Percentiles rank a stretch among this genome's conserved stretches.
Conservation (phyloP, 1,140 invertebrate genomes). For the Anastrepha obliqua region DNA sequence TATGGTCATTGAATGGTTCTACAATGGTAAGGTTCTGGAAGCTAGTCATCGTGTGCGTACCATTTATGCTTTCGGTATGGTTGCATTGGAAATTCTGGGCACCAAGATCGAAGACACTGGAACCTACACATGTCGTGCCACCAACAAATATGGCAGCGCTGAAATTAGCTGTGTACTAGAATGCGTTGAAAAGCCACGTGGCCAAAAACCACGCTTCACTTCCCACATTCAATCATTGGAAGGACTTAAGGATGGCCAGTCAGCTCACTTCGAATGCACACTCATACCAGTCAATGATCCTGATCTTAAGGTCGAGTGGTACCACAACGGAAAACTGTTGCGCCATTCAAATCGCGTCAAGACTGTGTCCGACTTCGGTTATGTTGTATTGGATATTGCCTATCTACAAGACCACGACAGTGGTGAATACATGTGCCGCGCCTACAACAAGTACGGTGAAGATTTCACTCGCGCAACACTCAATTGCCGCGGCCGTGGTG, state of each 20-base stretch:
- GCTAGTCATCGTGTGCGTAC: constrained; percentile 92
- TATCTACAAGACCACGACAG: constrained; percentile 95
- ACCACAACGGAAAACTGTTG: constrained; percentile 91
- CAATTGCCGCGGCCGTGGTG: constrained; percentile 88
- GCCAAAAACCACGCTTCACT: constrained; percentile 91
- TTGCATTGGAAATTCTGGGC: constrained; percentile 94
- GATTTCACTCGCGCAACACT: constrained; percentile 90
- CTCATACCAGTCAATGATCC: constrained; percentile 94
- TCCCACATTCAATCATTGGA: constrained; percentile 90
- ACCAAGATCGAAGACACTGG: constrained; percentile 92
- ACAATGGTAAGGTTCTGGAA: constrained; percentile 91
- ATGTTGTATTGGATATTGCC: constrained; percentile 95
- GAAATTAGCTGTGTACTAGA: constrained; percentile 89
- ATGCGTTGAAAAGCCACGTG: constrained; percentile 88
- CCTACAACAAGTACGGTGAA: constrained; percentile 92
- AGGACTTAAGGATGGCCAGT: constrained; percentile 92
- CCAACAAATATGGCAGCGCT: constrained; percentile 90
- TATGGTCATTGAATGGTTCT: constrained; percentile 99
- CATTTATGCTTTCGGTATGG: constrained; percentile 95
- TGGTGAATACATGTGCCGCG: constrained; percentile 93
- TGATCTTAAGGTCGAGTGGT: constrained; percentile 96
- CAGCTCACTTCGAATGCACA: constrained; percentile 94
- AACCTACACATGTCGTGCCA: constrained; percentile 89
- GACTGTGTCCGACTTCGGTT: constrained; percentile 96
- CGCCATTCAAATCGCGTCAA: constrained; percentile 93